A percentile compares a stretch with the other conserved stretches of the same genome.
These are phyloP conservation scores for Tubulanus polymorphus DNA, from an alignment of 2,888 invertebrate species.

Conservation along the genomic window DNA sequence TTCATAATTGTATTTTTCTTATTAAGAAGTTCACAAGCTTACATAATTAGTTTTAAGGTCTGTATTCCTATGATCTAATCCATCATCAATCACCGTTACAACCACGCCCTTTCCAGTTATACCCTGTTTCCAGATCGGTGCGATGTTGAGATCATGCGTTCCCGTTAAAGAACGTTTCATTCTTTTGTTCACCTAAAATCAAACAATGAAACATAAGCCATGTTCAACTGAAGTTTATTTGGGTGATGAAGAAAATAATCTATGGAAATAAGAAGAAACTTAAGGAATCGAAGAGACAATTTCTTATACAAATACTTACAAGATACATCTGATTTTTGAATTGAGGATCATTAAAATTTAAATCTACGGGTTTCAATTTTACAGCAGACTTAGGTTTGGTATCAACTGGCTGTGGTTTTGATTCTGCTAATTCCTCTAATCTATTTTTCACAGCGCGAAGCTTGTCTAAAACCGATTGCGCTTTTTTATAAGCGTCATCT, in stretches of 20 bases:
- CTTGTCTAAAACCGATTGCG: too few relatives aligned
- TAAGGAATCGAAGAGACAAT: not conserved
- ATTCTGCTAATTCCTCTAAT: not conserved
- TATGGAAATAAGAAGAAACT: too few relatives aligned
- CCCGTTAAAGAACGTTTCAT: conserved; percentile 39
- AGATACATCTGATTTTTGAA: conserved; percentile 44
- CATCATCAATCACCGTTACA: conserved; percentile 52
- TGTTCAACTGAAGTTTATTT: not conserved
- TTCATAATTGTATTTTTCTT: too few relatives aligned
- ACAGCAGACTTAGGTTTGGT: not conserved
- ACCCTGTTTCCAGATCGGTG: conserved; percentile 49
- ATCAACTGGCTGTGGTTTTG: not conserved
- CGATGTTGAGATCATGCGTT: conserved; percentile 46
- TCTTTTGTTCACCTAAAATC: conserved; percentile 34
- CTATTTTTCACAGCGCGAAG: not conserved
- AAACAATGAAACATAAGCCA: not conserved
- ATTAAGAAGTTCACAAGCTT: conserved; percentile 19
- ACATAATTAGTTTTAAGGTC: conserved; percentile 53
- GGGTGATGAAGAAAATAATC: not conserved
- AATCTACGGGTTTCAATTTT: too few relatives aligned
- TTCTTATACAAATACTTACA: conserved; percentile 28
- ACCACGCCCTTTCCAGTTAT: conserved; percentile 49
- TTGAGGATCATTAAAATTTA: conserved; percentile 35
- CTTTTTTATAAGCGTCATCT: too few relatives aligned
- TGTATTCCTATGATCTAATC: conserved; percentile 52